phyloP scores from a whole-genome alignment of 2,888 invertebrate genomes.

The Euplexia lucipara region DNA sequence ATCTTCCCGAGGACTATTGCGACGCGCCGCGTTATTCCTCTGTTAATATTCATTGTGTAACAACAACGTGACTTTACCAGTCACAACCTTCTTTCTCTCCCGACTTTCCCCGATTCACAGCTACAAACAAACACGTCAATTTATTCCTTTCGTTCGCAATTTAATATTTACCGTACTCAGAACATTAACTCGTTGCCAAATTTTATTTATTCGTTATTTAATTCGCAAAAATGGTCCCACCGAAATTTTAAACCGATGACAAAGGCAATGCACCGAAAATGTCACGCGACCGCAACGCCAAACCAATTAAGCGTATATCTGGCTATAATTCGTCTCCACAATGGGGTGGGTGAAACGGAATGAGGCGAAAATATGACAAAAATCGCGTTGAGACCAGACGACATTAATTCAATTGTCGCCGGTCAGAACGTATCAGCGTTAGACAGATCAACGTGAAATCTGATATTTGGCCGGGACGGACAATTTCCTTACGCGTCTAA shows the following conservation, averaged over 20 bases:
- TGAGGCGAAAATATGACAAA: constrained; percentile 85
- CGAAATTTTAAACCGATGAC: constrained; percentile 87
- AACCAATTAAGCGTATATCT: constrained; percentile 89
- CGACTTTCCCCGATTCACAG: constrained; percentile 56
- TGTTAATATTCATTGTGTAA: constrained; percentile 89
- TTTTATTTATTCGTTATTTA: constrained; percentile 74
- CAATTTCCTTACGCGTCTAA: constrained; percentile 85
- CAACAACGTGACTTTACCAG: constrained; percentile 71
- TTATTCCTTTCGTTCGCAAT: constrained; percentile 61
- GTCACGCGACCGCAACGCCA: constrained; percentile 88
- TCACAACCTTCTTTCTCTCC: constrained; percentile 53
- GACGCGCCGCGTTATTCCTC: constrained; percentile 81
- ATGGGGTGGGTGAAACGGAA: constrained; percentile 70
- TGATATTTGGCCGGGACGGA: constrained; percentile 88
- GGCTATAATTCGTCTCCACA: constrained; percentile 81
- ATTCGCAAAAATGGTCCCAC: constrained; percentile 79
- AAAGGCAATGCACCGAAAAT: constrained; percentile 89
- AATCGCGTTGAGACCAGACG: constrained; percentile 86
- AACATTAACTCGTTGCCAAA: constrained; percentile 52
- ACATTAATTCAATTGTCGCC: constrained; percentile 88
- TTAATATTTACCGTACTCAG: constrained; percentile 44
- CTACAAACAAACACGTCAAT: constrained; percentile 60
- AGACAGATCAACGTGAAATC: constrained; percentile 89
- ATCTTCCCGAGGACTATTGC: constrained; percentile 84
- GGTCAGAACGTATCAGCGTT: constrained; percentile 87